Percentiles rank a stretch among this genome's conserved stretches.
Evolutionary conservation across 2,113 vertebrate genomes (phyloP).

Genomic region (Boleophthalmus pectinirostris): DNA sequence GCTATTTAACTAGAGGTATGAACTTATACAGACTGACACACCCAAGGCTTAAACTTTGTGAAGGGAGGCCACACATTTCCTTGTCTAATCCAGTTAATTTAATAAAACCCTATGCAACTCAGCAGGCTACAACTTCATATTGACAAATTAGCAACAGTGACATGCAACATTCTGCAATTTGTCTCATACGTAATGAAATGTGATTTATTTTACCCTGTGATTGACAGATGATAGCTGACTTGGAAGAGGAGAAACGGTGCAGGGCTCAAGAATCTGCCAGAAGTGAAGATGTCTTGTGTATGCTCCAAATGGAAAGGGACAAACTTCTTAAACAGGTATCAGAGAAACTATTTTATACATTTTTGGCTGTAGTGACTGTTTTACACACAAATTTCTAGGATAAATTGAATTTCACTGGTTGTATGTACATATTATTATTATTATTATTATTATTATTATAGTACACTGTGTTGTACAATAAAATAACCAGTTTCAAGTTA

Average conservation of each 20-base stretch:
- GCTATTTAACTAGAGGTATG: conserved; percentile 1
- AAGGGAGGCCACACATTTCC: not conserved
- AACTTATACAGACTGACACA: conserved; percentile 9
- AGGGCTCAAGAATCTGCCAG: conserved; percentile 87
- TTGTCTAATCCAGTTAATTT: conserved; percentile 1
- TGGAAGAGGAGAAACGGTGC: conserved; percentile 88
- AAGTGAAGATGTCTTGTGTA: conserved; percentile 89
- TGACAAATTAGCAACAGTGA: not conserved
- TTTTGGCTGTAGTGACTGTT: not conserved
- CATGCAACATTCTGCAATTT: not conserved
- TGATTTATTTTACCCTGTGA: conserved; percentile 6
- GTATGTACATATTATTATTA: not conserved
- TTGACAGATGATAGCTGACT: conserved; percentile 89
- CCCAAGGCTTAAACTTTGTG: conserved; percentile 7
- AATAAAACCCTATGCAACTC: not conserved
- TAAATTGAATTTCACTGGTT: too few relatives aligned
- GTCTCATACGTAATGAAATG: not conserved
- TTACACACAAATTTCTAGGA: too few relatives aligned
- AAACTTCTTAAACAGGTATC: conserved; percentile 92
- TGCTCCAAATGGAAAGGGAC: conserved; percentile 92
- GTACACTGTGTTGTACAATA: not conserved
- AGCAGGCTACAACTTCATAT: not conserved
- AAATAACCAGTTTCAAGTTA: not conserved
- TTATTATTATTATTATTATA: too few relatives aligned
- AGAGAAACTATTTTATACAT: not conserved